phyloP scores from a whole-genome alignment of 2,113 vertebrate genomes.

The Fulica atra region DNA sequence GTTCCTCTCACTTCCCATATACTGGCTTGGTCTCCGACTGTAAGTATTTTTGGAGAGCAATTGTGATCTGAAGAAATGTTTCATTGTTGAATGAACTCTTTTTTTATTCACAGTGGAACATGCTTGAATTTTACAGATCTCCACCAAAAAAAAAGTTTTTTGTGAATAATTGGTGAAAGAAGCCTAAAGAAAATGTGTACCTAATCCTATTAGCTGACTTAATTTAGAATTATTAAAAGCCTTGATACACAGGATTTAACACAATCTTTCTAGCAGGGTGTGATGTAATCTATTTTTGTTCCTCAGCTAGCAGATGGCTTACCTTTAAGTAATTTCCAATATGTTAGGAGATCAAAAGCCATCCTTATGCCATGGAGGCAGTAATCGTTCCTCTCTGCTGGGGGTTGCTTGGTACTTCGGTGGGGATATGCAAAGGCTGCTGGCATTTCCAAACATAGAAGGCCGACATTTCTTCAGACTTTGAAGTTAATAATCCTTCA shows the following conservation, averaged over 20 bases:
- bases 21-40: neutral
- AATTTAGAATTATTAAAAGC: slow-evolving; percentile 85
- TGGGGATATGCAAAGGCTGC: slow-evolving; percentile 89
- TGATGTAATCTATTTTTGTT: slow-evolving; percentile 92
- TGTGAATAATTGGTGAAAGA: slow-evolving; percentile 74
- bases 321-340: slow-evolving; percentile 95
- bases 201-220: slow-evolving; percentile 88
- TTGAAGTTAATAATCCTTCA: slow-evolving; percentile 98
- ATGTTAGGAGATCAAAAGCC: slow-evolving; percentile 93
- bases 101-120: slow-evolving; percentile 64
- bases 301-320: slow-evolving; percentile 85
- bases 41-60: slow-evolving; percentile 22
- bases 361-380: slow-evolving; percentile 78
- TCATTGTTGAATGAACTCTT: slow-evolving; percentile 51
- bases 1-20: neutral
- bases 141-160: slow-evolving; percentile 45
- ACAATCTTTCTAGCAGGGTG: slow-evolving; percentile 85
- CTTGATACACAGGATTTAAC: slow-evolving; percentile 82
- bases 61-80: slow-evolving; percentile 50
- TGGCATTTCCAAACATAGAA: slow-evolving; percentile 96
- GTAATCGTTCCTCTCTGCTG: slow-evolving; percentile 89
- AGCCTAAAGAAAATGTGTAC: slow-evolving; percentile 76
- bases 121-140: slow-evolving; percentile 70
- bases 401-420: slow-evolving; percentile 78
- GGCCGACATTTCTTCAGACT: slow-evolving; percentile 94